Conservation (phyloP, 2,797 vertebrate species). For the Myripristis jacobus region DNA sequence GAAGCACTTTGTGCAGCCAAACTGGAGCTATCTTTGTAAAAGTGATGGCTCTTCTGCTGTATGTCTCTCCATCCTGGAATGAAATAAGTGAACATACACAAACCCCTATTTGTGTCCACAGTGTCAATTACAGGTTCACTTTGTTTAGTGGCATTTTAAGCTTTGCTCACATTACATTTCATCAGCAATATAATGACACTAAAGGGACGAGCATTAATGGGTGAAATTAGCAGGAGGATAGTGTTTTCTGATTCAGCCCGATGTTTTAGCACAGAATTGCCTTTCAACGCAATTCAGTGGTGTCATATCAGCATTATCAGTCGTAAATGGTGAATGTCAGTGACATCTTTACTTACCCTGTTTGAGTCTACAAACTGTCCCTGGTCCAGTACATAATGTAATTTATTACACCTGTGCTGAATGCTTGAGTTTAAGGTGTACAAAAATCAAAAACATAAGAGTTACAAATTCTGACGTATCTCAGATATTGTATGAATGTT, state of each 20-base stretch:
- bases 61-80: constrained; percentile 36
- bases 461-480: constrained; percentile 54
- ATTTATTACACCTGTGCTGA: constrained; percentile 62
- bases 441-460: constrained; percentile 40
- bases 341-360: constrained; percentile 50
- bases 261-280: not conserved
- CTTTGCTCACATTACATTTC: constrained; percentile 35
- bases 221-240: not conserved
- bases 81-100: constrained; percentile 44
- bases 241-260: not conserved
- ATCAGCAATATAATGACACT: constrained; percentile 54
- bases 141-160: constrained; percentile 37
- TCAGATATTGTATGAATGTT: constrained; percentile 74
- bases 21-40: constrained; percentile 44
- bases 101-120: constrained; percentile 46
- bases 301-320: constrained; percentile 41
- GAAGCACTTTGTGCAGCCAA: constrained; percentile 65
- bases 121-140: constrained; percentile 50
- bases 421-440: constrained; percentile 51
- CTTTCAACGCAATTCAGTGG: constrained; percentile 36
- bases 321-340: constrained; percentile 67
- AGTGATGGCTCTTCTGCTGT: constrained; percentile 39
- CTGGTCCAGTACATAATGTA: constrained; percentile 54
- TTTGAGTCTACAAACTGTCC: constrained; percentile 45
- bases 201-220: constrained; percentile 23